Evolutionary conservation across 1,140 invertebrate species (phyloP).

Genomic region (Diorhabda sublineata): DNA sequence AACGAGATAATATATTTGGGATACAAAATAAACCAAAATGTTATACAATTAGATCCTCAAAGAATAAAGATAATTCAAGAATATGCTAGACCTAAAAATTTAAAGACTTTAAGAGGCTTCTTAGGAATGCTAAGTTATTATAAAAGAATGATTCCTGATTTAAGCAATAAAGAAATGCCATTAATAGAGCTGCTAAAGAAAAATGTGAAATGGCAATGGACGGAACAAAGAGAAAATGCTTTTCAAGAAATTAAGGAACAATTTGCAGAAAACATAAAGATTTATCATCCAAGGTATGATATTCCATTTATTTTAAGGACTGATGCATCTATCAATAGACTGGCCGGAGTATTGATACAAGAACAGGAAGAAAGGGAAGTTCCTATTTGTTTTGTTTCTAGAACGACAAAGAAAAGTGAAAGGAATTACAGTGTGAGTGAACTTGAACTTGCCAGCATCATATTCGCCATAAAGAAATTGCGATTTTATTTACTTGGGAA

Average conservation of each 20-base stretch:
- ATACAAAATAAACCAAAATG: slow-evolving; percentile 33
- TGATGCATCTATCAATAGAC: slow-evolving; percentile 34
- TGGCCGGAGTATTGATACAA: slow-evolving; percentile 45
- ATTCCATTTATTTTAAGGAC: slow-evolving; percentile 29
- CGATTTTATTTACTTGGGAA: slow-evolving; percentile 12
- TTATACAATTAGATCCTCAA: slow-evolving; percentile 26
- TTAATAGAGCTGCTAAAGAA: slow-evolving; percentile 33
- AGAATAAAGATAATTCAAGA: slow-evolving; percentile 33
- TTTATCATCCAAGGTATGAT: slow-evolving; percentile 12
- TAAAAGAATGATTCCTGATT: slow-evolving; percentile 29
- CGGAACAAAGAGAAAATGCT: slow-evolving; percentile 6
- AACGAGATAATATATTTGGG: slow-evolving; percentile 34
- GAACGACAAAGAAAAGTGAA: slow-evolving; percentile 42
- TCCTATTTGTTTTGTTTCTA: slow-evolving; percentile 41
- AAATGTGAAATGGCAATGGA: slow-evolving; percentile 14
- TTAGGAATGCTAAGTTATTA: slow-evolving; percentile 35
- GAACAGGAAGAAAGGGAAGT: slow-evolving; percentile 30
- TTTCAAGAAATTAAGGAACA: slow-evolving; percentile 1
- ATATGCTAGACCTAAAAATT: slow-evolving; percentile 24
- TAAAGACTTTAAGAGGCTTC: slow-evolving; percentile 28
- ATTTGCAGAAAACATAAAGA: not conserved
- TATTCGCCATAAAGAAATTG: slow-evolving; percentile 6
- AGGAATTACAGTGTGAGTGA: slow-evolving; percentile 17
- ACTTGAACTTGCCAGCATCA: slow-evolving; percentile 7
- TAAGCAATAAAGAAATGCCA: slow-evolving; percentile 27